Evolutionary conservation across 1,140 invertebrate genomes (phyloP).

Genomic region (Colletes gigas): DNA sequence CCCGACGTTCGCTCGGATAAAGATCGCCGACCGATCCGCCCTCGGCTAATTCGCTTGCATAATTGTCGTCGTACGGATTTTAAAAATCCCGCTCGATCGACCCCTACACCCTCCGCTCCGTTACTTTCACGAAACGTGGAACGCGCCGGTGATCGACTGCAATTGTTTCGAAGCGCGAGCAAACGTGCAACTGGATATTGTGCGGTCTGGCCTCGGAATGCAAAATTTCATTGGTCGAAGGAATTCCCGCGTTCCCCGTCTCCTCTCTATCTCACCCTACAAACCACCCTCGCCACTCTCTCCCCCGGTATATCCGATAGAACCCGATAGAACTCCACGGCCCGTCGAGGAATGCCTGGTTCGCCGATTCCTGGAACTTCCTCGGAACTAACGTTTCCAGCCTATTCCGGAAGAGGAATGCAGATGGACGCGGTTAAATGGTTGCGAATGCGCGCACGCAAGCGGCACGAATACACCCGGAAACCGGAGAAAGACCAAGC

Average conservation of each 20-base stretch:
- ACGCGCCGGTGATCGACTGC: neutral
- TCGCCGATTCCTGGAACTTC: slow-evolving; percentile 53
- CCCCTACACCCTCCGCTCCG: too few relatives aligned
- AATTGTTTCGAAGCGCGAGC: slow-evolving; percentile 16
- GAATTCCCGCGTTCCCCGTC: slow-evolving; percentile 49
- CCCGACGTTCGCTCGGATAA: neutral
- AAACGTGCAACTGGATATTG: slow-evolving; percentile 28
- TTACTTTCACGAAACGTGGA: neutral
- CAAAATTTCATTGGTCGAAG: slow-evolving; percentile 47
- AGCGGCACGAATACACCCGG: neutral
- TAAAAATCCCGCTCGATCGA: too few relatives aligned
- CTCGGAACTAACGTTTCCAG: slow-evolving; percentile 42
- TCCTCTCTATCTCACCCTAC: neutral
- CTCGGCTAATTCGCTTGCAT: slow-evolving; percentile 14
- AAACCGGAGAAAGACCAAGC: neutral
- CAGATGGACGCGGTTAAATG: slow-evolving; percentile 19
- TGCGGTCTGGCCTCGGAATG: slow-evolving; percentile 38
- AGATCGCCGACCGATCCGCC: neutral
- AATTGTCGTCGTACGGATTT: neutral
- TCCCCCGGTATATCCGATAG: slow-evolving; percentile 20
- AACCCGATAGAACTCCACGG: slow-evolving; percentile 24
- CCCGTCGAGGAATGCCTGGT: slow-evolving; percentile 45
- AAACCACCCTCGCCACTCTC: neutral
- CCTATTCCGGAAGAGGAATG: slow-evolving; percentile 40
- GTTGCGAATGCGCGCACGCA: neutral